Base-by-base conservation (phyloP, 1,140 invertebrate genomes). In the Bombyx mandarina region DNA sequence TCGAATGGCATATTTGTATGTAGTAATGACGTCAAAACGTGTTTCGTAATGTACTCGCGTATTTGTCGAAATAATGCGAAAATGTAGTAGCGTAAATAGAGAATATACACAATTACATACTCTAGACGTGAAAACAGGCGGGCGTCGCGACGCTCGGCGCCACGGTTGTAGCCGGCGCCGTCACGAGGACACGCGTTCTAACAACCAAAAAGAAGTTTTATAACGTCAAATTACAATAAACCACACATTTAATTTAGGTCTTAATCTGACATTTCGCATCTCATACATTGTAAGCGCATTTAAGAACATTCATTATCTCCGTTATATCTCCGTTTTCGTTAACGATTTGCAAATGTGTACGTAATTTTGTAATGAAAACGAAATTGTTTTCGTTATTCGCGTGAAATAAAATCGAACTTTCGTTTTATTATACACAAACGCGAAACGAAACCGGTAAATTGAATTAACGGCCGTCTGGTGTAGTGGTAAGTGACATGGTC, bases 31-130 rank as follows among this genome's bases (percentile, higher is more conserved):
- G 62, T 67, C 57, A 73, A 61, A 57, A 70, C 60, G 47, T 59
- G 50, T 65, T 69, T 66, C 62, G 57, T 65, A 67, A 65, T 65
- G 65, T 64, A 54, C 54, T 60, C 26, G 58, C 58, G 50, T 66
- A 65, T 78, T 77, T 79, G 70, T 76, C 68, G 71, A 71, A 76
- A 76, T 72, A 73, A 65, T 72, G 67, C 57, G 71, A 75, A 79
- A 71, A 71, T 54, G 65, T 78, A 72, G 62, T 75, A 73, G 71
- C 71, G 80, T 77, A 83, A 85, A 82, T 79, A 81, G 76, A 72
- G 77, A 82, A 77, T 77, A 80, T 75, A 75, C 73, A 70, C 68
- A 35, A 35, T 35, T 35, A 35, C 26, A 35, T 35, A 35, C 2
- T 35, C 2, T 35, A 35, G 75, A 71, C 67, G 71, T 69, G 70